Evolutionary conservation across 37 sponge, comb jelly and placozoan genomes (phyloP), one percentile per base, ranked within the genome.

Genomic region (Mnemiopsis leidyi): DNA sequence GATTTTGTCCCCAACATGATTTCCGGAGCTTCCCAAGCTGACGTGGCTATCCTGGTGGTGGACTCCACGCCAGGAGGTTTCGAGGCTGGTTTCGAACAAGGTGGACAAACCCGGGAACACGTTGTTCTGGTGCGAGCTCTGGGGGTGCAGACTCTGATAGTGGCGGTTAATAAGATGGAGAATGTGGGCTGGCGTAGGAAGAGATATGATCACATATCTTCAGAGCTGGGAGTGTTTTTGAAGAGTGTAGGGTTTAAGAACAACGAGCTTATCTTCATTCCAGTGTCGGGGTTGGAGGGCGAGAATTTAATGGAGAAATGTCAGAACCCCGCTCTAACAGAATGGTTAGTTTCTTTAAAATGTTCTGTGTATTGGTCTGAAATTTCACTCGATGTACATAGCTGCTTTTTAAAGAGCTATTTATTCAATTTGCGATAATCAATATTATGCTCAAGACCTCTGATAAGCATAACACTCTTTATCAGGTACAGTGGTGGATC

Each of bases 1-100:
- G 98, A 99, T 75, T 99, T 99, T 93, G 97, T 99, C 1, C 97
- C 97, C 9, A 97, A 99, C 92, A 97, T 97, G 97, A 99, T 99
- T 69, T 94, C 96, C 76, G 99, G 99, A 82, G 96, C 99, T 69
- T 96, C 97, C 0, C 69, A 98, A 96, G 99, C 99, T 16, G 99
- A 99, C 94, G 95, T 96, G 21, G 97, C 97, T 38, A 68, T 99
- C 3, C 90, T 99, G 92, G 99, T 99, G 0, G 96, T 99, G 23
- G 95, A 96, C 69, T 95, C 99, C 0, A 93, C 95, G 20, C 83
- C 93, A 0, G 99, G 99, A 18, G 97, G 94, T 40, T 99, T 99
- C 96, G 99, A 99, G 93, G 96, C 99, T 25, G 99, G 99, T n/a
- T 99, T 99, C 94, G 97, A 99, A 39, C 76, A 93, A 36, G 99